A percentile compares a stretch with the other conserved stretches of the same genome.
Evolutionary conservation across 2,888 invertebrate genomes (phyloP).

Genomic region (Drosophila engyochracea): DNA sequence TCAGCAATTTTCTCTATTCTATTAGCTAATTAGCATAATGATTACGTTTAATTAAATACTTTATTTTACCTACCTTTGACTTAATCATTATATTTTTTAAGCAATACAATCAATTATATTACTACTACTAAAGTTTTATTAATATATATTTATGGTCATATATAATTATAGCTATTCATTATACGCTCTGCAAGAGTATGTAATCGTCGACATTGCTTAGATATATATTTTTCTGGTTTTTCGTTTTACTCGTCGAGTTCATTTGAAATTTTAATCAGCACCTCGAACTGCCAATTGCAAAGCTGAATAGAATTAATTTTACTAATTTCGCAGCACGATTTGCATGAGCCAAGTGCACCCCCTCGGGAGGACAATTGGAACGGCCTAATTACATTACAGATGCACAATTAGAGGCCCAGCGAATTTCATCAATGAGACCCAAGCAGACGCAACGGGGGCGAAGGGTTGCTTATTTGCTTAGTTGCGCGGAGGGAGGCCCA

Average conservation of each 20-base stretch:
- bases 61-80: not conserved
- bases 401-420: constrained; percentile 62
- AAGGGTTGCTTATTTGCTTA: constrained; percentile 31
- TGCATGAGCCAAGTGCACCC: constrained; percentile 47
- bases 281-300: constrained; percentile 50
- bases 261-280: constrained; percentile 63
- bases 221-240: not conserved
- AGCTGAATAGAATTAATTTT: constrained; percentile 65
- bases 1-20: not conserved
- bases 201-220: too few relatives aligned
- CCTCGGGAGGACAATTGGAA: constrained; percentile 19
- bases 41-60: not conserved
- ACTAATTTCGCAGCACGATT: constrained; percentile 70
- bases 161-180: not conserved
- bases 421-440: constrained; percentile 11
- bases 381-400: constrained; percentile 72
- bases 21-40: not conserved
- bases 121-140: fast-evolving
- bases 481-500: constrained; percentile 3
- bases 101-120: not conserved
- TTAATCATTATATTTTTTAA: not conserved
- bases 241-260: not conserved
- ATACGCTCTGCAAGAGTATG: not conserved
- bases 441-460: not conserved
- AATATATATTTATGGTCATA: not conserved